Evolutionary conservation across 2,888 invertebrate species (phyloP).

Genomic region (Druceiella hillmani): DNA sequence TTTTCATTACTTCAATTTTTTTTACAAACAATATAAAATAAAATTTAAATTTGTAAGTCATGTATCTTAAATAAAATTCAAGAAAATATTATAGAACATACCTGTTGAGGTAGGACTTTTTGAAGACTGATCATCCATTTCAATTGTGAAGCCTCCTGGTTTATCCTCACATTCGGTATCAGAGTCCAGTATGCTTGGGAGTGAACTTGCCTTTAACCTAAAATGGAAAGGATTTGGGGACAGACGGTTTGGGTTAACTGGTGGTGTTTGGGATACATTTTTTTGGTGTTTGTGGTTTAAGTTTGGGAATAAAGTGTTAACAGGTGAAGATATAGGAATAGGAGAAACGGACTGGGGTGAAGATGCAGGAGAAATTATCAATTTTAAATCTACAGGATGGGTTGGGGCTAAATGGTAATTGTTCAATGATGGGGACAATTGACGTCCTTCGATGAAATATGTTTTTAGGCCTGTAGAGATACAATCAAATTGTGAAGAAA

Average conservation of each 20-base stretch:
- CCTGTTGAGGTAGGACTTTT: slow-evolving; percentile 64
- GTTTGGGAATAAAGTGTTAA: slow-evolving; percentile 27
- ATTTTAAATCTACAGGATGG: slow-evolving; percentile 48
- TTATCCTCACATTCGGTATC: slow-evolving; percentile 60
- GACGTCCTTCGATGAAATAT: slow-evolving; percentile 77
- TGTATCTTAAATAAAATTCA: too few species aligned
- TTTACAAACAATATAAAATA: too few species aligned
- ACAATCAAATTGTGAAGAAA: too few species aligned
- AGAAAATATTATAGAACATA: slow-evolving; percentile 31
- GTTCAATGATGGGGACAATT: slow-evolving; percentile 44
- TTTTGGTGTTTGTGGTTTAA: slow-evolving; percentile 28
- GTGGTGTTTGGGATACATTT: too few species aligned
- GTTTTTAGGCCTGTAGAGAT: slow-evolving; percentile 67
- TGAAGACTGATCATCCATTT: slow-evolving; percentile 47
- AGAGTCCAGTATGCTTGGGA: slow-evolving; percentile 78
- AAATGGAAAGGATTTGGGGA: slow-evolving; percentile 57
- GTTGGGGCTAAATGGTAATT: slow-evolving; percentile 40
- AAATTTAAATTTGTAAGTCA: background rate
- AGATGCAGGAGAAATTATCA: slow-evolving; percentile 58
- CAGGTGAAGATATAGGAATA: slow-evolving; percentile 28
- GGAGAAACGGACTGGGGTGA: slow-evolving; percentile 42
- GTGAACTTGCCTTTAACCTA: slow-evolving; percentile 62
- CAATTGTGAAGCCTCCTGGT: slow-evolving; percentile 37
- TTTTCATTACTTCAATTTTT: too few species aligned
- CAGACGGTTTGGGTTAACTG: slow-evolving; percentile 48